Evolutionary conservation across 1,140 invertebrate genomes (phyloP).

Genomic region (Polypedilum vanderplanki): DNA sequence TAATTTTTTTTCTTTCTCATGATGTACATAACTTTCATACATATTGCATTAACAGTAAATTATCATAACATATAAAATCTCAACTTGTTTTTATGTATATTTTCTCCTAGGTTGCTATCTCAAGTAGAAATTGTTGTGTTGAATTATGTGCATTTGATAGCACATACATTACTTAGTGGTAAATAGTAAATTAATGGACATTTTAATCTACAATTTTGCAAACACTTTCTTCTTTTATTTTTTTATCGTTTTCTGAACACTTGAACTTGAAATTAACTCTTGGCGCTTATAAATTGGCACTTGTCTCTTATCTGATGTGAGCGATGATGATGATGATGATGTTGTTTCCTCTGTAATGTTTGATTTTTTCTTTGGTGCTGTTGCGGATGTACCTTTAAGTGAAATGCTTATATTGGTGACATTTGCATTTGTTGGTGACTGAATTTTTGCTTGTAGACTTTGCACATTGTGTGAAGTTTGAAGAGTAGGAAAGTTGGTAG

Average conservation of each 20-base stretch:
- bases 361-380: slow-evolving; percentile 3
- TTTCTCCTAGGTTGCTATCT: too few species aligned
- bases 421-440: neutral
- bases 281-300: slow-evolving; percentile 66
- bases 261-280: slow-evolving; percentile 74
- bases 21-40: too few species aligned
- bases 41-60: too few species aligned
- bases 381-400: slow-evolving; percentile 27
- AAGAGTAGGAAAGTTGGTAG: slow-evolving; percentile 18
- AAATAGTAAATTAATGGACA: too few species aligned
- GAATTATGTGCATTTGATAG: too few species aligned
- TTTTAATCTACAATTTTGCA: neutral
- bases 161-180: too few species aligned
- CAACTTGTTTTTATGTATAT: too few species aligned
- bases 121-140: too few species aligned
- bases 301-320: slow-evolving; percentile 38
- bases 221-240: slow-evolving; percentile 1
- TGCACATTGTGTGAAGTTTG: slow-evolving; percentile 4
- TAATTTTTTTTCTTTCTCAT: too few species aligned
- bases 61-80: too few species aligned
- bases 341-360: slow-evolving; percentile 30
- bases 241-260: slow-evolving; percentile 41
- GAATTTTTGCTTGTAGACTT: neutral
- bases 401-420: slow-evolving; percentile 32
- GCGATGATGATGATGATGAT: slow-evolving; percentile 38